Conservation (phyloP, 2,797 vertebrate species). For the Novumbra hubbsi region DNA sequence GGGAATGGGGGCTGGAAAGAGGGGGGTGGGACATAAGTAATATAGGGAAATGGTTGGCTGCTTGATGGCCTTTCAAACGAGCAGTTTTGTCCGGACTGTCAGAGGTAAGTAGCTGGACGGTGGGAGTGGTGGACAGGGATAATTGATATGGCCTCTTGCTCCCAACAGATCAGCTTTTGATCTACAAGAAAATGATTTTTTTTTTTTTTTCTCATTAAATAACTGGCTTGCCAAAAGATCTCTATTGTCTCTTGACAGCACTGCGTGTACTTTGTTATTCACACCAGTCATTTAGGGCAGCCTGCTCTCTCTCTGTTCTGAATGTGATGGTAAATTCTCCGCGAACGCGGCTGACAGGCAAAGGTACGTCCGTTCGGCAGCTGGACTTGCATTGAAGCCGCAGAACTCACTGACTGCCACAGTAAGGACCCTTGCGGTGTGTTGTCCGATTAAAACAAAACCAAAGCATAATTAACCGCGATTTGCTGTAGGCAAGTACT, state of each 20-base stretch:
- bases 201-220: constrained; percentile 37
- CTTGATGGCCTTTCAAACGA: constrained; percentile 60
- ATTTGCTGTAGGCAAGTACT: too few species aligned
- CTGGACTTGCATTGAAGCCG: background rate
- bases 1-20: constrained; percentile 17
- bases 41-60: constrained; percentile 49
- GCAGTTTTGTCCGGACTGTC: constrained; percentile 58
- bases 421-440: background rate
- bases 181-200: constrained; percentile 58
- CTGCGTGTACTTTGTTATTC: background rate
- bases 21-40: constrained; percentile 27
- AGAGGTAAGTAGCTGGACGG: constrained; percentile 57
- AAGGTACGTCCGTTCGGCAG: background rate
- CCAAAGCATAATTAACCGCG: too few species aligned
- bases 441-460: too few species aligned
- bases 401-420: background rate
- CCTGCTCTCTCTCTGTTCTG: background rate
- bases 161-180: constrained; percentile 62
- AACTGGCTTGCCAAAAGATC: constrained; percentile 37
- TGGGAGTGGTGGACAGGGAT: constrained; percentile 65
- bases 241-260: constrained; percentile 25
- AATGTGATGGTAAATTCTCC: background rate
- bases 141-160: constrained; percentile 71
- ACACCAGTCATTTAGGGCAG: background rate
- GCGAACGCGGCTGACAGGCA: background rate